Base-by-base conservation (phyloP, 2,797 vertebrate species). In the Pelobates cultripes region DNA sequence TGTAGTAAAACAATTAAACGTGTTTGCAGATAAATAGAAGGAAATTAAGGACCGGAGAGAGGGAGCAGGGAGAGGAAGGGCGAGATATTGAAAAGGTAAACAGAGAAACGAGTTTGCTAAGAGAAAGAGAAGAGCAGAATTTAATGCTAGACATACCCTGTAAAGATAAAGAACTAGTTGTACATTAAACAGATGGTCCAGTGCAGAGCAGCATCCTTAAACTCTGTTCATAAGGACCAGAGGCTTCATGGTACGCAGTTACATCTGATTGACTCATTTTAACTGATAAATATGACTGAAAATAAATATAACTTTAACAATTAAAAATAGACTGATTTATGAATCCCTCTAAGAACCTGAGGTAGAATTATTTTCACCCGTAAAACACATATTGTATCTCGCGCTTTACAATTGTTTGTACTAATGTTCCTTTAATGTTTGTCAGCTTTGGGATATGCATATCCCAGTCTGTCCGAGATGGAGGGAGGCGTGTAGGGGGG, bases 1-100 rank as follows among this genome's bases (percentile, higher is more conserved):
- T 89, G 89, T 89, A 89, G 87, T 90, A 91, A 91, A 93, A 86
- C 89, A 86, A 89, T 91, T 90, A 90, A 87, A 88, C 83, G 70
- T 90, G 68, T 92, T 90, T 92, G 87, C 84, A 75, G 77, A 83
- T 74, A 86, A 88, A 86, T 78, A 78, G 83, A 87, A 88, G 89
- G 90, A 91, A 89, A 88, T 87, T 40, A 88, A 88, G 88, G 81
- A 76, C 73, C 74, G 44, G 76, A 69, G 70, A 43, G 83, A 84
- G 87, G 84, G 63, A 69, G 57, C 28, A 70, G 86, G 70, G 87
- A 85, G 85, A 86, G 85, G 89, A 86, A 85, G 84, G 84, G 82
- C 85, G 79, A 87, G 79, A 86, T 80, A 73, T 86, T 85, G 69
- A 85, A 83, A 87, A 82, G 85, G 89, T 70, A 89, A 92, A 91